A percentile compares a stretch with the other conserved stretches of the same genome.
Evolutionary conservation across 2,888 invertebrate genomes (phyloP).

Genomic region (Lottia scabra): DNA sequence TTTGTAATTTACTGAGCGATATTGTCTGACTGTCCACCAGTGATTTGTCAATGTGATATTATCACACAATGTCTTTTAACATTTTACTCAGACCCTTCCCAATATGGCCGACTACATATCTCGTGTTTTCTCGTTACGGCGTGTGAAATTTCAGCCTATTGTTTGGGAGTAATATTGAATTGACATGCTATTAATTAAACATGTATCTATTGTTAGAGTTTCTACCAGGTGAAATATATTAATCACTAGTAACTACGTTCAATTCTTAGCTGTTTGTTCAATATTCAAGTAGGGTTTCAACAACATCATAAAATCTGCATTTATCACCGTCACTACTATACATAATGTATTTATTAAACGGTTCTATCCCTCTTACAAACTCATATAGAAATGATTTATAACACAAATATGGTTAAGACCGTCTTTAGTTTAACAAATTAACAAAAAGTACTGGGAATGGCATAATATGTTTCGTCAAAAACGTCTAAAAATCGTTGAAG

Average conservation of each 20-base stretch:
- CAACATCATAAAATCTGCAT: not conserved
- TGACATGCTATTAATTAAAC: not conserved
- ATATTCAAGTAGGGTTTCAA: slow-evolving; percentile 4
- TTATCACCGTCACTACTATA: not conserved
- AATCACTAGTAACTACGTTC: not conserved
- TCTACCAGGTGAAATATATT: not conserved
- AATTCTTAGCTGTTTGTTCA: not conserved
- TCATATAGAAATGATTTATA: too few species aligned
- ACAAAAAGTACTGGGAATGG: too few species aligned
- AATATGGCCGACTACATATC: not conserved
- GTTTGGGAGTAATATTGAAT: not conserved
- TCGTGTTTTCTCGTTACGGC: not conserved
- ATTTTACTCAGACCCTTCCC: not conserved
- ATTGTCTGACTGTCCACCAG: not conserved
- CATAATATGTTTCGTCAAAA: too few species aligned
- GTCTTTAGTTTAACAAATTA: too few species aligned
- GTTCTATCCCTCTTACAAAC: too few species aligned
- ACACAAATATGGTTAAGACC: too few species aligned
- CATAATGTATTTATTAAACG: too few species aligned
- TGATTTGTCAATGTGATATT: slow-evolving; percentile 4
- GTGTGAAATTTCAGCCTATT: not conserved
- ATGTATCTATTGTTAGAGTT: not conserved
- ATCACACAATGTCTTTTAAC: slow-evolving; percentile 2
- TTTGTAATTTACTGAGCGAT: not conserved
- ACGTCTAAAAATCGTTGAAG: too few species aligned